Percentiles rank a stretch among this genome's conserved stretches.
Conservation (phyloP, 1,140 invertebrate species). For the Mizuhopecten yessoensis region DNA sequence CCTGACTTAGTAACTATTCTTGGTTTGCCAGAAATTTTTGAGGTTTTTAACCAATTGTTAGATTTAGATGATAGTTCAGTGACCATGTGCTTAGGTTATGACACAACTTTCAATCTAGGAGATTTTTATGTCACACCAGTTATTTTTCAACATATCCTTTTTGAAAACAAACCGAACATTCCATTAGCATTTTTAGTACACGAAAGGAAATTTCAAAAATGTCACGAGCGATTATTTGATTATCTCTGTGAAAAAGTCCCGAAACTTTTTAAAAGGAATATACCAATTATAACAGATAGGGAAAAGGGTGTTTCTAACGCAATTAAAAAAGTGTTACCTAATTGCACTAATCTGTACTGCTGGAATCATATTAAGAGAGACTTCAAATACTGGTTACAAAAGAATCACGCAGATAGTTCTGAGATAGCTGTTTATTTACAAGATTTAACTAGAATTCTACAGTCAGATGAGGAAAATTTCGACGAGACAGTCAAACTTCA, state of each 20-base stretch:
- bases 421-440: too few species aligned
- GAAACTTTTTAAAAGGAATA: slow-evolving; percentile 41
- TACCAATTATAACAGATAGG: slow-evolving; percentile 44
- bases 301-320: slow-evolving; percentile 41
- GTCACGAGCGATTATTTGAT: too few species aligned
- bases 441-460: too few species aligned
- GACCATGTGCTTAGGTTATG: slow-evolving; percentile 43
- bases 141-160: too few species aligned
- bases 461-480: too few species aligned
- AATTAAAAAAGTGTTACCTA: slow-evolving; percentile 23
- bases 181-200: too few species aligned
- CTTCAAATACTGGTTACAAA: slow-evolving; percentile 40
- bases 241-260: slow-evolving; percentile 14
- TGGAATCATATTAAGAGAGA: slow-evolving; percentile 55
- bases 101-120: slow-evolving; percentile 55
- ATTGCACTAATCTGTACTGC: slow-evolving; percentile 36
- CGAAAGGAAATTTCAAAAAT: slow-evolving; percentile 52
- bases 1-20: slow-evolving; percentile 42
- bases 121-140: too few species aligned
- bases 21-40: slow-evolving; percentile 46
- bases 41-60: too few species aligned
- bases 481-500: too few species aligned
- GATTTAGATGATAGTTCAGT: not conserved
- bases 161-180: too few species aligned
- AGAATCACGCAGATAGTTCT: not conserved